These are phyloP conservation scores for Felis chaus DNA, from an alignment of 2,113 vertebrate species.

Conservation along the genomic window DNA sequence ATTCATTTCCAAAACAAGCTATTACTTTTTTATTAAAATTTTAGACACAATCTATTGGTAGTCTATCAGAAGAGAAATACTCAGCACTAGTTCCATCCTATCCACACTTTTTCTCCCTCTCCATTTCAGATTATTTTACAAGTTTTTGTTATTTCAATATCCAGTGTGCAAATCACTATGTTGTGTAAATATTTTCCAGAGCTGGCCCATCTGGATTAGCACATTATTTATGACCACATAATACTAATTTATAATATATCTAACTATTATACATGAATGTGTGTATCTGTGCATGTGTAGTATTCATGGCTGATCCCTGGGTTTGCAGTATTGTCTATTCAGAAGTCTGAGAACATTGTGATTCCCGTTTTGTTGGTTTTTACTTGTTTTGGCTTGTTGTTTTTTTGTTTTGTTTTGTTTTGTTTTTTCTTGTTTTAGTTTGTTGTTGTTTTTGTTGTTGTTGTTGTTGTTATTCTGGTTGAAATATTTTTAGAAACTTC, in stretches of 20 bases:
- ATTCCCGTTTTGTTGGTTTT: background rate
- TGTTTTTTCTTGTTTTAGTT: no score
- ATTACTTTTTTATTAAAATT: background rate
- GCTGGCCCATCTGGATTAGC: background rate
- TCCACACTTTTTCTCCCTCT: background rate
- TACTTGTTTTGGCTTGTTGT: background rate
- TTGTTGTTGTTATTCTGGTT: background rate
- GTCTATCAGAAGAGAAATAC: background rate
- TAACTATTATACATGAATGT: background rate
- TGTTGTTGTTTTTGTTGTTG: background rate
- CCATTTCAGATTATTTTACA: background rate
- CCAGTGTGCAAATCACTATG: background rate
- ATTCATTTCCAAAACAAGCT: background rate
- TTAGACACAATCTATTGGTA: background rate
- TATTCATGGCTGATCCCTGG: background rate
- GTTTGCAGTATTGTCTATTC: background rate
- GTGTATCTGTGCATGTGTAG: background rate
- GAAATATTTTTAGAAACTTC: background rate
- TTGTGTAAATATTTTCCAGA: background rate
- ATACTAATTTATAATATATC: background rate
- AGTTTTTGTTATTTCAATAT: background rate
- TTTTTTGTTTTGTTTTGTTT: background rate
- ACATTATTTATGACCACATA: background rate
- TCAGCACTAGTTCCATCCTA: background rate
- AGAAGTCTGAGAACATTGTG: background rate